Base-by-base conservation (phyloP, 2,113 vertebrate genomes). In the Silurus glanis region DNA sequence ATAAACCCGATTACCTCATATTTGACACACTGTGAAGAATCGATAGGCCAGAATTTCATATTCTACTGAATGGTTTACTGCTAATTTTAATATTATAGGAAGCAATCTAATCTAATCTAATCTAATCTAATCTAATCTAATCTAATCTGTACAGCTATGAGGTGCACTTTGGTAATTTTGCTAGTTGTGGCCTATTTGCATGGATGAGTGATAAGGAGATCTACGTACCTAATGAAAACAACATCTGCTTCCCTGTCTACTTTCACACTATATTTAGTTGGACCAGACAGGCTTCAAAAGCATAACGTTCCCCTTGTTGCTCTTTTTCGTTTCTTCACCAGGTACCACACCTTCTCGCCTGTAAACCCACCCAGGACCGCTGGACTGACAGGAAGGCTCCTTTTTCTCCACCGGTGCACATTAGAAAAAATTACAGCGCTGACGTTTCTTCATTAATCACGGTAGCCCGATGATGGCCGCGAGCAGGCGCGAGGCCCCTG, bases 401-500 rank as follows among this genome's bases (percentile, higher is more conserved):
- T 82, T 88, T 37, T 91, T 89, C 89, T 92, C 92, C 92, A 90
- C 92, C 94, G 82, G 93, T 94, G 93, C 92, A 92, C 93, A 96
- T 96, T 94, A 92, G 92, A 93, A 93, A 94, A 95, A 94, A 95
- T 96, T 95, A 95, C 95, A 92, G 91, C 92, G 91, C 88, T 96
- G 96, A 96, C 95, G 94, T 93, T 93, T 96, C 95, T 96, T 95
- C 96, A 98, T 98, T 96, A 96, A 97, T 98, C 96, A 96, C 89
- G 92, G 85, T 92, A 64, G 51, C 61, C 87, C 91, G 92, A 94
- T 89, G 90, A 89, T 91, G 93, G 91, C 83, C 91, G 93, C 7
- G 88, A 90, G 91, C 89, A 90, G 91, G 91, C 93, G 89, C 12
- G n/a, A 72, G 84, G 85, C 67, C 87, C 87, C 93, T 88, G 90